A percentile compares a stretch with the other conserved stretches of the same genome.
Conservation (phyloP, 2,888 invertebrate species). For the Pristionchus maxplancki region DNA sequence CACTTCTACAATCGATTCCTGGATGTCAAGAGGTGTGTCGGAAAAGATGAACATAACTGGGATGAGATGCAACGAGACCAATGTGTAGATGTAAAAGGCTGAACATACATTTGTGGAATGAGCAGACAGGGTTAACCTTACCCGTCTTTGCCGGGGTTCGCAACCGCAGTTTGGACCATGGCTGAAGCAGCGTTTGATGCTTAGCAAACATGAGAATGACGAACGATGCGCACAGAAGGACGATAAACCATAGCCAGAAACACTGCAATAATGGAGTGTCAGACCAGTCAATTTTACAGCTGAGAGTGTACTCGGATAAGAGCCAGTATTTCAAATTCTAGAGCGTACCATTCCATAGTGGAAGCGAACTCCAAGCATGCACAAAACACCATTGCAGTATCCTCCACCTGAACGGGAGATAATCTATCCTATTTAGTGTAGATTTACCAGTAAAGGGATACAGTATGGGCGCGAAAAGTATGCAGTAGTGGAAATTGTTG, state of each 20-base stretch:
- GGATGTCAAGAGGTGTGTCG: neutral
- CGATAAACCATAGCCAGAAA: neutral
- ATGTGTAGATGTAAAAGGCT: neutral
- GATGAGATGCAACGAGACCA: neutral
- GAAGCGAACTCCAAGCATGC: neutral
- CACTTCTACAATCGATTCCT: neutral
- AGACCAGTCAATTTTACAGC: too few relatives aligned
- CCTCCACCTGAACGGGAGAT: neutral
- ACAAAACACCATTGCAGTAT: neutral
- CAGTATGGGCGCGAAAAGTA: neutral
- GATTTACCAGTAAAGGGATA: neutral
- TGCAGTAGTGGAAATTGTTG: neutral
- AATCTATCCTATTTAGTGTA: neutral
- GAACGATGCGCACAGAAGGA: neutral
- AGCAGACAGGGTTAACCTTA: neutral
- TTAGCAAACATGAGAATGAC: neutral
- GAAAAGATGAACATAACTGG: neutral
- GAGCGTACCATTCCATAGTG: neutral
- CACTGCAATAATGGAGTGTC: neutral
- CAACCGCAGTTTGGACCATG: neutral
- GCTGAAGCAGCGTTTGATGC: neutral
- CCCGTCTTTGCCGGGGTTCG: neutral
- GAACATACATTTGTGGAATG: neutral
- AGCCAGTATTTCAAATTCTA: too few relatives aligned
- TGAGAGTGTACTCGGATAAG: too few relatives aligned